A percentile compares a stretch with the other conserved stretches of the same genome.
These are phyloP conservation scores for Sylvilagus floridanus DNA, from an alignment of 2,797 vertebrate species.

Conservation along the genomic window DNA sequence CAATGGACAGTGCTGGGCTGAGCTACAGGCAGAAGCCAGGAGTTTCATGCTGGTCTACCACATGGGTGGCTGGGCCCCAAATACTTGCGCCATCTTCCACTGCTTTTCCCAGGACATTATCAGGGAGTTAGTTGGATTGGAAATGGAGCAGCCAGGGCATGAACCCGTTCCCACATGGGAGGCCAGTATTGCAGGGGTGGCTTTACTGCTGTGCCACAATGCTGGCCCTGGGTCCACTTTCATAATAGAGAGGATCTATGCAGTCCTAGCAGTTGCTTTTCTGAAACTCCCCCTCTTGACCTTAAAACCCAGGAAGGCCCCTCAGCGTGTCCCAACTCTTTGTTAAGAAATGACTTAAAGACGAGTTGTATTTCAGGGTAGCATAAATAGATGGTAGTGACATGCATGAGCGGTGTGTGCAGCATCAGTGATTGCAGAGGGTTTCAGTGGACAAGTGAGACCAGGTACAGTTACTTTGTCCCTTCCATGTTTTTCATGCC, in stretches of 20 bases:
- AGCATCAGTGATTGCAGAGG: neutral
- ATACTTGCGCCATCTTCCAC: too few species aligned
- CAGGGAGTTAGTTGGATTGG: too few species aligned
- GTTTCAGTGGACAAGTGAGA: fast-evolving
- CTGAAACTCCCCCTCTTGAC: neutral
- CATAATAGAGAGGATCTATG: too few species aligned
- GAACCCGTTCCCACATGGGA: too few species aligned
- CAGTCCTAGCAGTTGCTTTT: neutral
- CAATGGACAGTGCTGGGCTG: too few species aligned
- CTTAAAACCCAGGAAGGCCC: neutral
- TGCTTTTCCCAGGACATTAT: too few species aligned
- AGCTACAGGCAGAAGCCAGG: too few species aligned
- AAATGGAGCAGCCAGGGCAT: too few species aligned
- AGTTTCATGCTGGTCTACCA: too few species aligned
- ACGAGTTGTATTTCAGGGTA: neutral
- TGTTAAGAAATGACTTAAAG: neutral
- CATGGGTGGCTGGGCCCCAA: too few species aligned
- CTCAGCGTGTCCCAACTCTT: neutral
- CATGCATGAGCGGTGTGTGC: neutral
- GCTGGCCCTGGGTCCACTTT: neutral
- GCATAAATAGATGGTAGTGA: neutral
- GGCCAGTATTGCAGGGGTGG: too few species aligned
- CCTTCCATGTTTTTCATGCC: neutral
- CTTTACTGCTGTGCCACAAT: too few species aligned
- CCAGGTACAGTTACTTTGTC: neutral